phyloP scores from a whole-genome alignment of 2,888 invertebrate species.

The Polylopha cassiicola region DNA sequence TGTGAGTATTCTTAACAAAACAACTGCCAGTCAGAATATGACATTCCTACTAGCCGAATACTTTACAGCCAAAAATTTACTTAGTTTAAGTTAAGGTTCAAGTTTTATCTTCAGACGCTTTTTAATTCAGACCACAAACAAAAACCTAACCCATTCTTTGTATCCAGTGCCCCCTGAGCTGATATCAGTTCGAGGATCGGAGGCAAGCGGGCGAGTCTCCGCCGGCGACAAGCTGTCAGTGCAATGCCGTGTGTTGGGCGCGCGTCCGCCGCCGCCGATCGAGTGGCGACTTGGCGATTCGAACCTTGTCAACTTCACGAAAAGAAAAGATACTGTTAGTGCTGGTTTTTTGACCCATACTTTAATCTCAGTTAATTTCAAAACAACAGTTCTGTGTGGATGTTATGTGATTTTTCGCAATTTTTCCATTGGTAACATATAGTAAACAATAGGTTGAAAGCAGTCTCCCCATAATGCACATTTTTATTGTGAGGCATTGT shows the following conservation, averaged over 20 bases:
- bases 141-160: neutral
- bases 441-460: too few relatives aligned
- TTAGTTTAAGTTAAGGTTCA: too few relatives aligned
- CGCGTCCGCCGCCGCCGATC: constrained; percentile 54
- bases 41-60: too few relatives aligned
- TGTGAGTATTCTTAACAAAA: constrained; percentile 79
- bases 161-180: constrained; percentile 57
- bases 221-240: constrained; percentile 45
- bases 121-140: neutral
- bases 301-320: constrained; percentile 44
- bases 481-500: too few relatives aligned
- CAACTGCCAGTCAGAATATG: too few relatives aligned
- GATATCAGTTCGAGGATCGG: constrained; percentile 44
- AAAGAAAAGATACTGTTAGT: constrained; percentile 56
- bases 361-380: too few relatives aligned
- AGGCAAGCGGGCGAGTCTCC: constrained; percentile 38
- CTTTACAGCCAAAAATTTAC: too few relatives aligned
- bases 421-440: too few relatives aligned
- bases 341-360: too few relatives aligned
- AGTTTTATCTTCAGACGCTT: neutral
- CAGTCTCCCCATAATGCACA: too few relatives aligned
- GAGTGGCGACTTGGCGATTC: constrained; percentile 51
- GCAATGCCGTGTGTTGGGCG: constrained; percentile 65
- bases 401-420: too few relatives aligned
- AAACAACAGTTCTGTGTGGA: too few relatives aligned